Conservation (phyloP, 2,797 vertebrate genomes). For the Erethizon dorsatum region DNA sequence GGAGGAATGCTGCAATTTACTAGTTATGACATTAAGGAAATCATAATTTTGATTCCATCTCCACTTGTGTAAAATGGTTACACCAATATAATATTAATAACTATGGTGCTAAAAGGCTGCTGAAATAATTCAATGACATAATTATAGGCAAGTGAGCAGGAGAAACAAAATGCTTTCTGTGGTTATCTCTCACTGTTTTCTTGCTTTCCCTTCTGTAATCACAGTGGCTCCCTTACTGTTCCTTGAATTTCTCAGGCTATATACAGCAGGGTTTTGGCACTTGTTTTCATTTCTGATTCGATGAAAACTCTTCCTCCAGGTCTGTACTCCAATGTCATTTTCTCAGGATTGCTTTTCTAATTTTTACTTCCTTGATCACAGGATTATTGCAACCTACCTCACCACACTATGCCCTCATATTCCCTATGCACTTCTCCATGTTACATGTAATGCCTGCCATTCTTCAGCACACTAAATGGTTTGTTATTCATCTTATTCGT, state of each 20-base stretch:
- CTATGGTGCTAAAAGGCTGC: neutral
- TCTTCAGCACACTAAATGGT: neutral
- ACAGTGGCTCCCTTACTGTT: neutral
- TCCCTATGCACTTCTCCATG: fast-evolving
- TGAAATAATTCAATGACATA: neutral
- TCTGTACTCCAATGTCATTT: neutral
- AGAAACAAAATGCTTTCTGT: neutral
- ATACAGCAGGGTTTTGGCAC: neutral
- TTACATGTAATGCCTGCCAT: neutral
- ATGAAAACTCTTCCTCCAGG: neutral
- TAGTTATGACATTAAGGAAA: neutral
- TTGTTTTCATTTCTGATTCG: neutral
- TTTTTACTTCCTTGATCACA: neutral
- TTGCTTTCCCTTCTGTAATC: neutral
- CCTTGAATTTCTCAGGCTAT: neutral
- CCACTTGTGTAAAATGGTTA: slow-evolving; percentile 19
- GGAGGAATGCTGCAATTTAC: neutral
- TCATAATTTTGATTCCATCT: neutral
- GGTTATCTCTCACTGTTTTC: neutral
- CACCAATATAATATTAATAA: neutral
- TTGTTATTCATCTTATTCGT: neutral
- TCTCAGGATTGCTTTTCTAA: neutral
- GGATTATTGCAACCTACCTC: neutral
- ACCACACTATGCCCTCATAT: fast-evolving
- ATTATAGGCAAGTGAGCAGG: neutral